Base-by-base conservation (phyloP, 2,888 invertebrate genomes). In the Eilema caniola region DNA sequence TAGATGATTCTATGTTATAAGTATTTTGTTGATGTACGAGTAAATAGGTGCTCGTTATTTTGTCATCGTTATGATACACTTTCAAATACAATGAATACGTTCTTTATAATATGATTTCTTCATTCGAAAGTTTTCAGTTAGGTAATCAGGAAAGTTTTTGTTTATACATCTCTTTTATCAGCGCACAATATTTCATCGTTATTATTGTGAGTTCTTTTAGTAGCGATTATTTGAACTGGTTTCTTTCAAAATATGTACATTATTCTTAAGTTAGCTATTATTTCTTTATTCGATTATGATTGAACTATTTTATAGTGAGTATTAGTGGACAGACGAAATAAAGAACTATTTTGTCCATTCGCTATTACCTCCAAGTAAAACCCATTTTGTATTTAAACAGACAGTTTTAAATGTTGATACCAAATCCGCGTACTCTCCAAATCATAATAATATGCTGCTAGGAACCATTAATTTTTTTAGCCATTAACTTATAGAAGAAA, bases 1-100 rank as follows among this genome's bases (percentile, higher is more conserved):
- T 20, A 62, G 11, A 71, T 80, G 67, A 82, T 81, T 75, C 68
- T 69, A 37, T 60, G 25, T 65, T 64, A 37, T 78, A 65, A 76
- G 73, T 64, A 71, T 67, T 73, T 74, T 57, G 62, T 72, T 70
- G 62, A 24, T 10, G 53, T 53, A 53, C n/a, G 53, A 31, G 57
- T 59, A 56, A 28, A 28, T 53, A 60, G 12, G 23, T 68, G 64
- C 23, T 67, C 56, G 57, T 68, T 69, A 72, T 72, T 66, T 72
- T 69, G 69, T 69, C 66, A 69, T 72, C 66, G 62, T 69, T 72
- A 66, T 66, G 59, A 59, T 70, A 66, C 31, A 72, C 71, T 72
- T 72, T 69, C 68, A 31, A 65, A 68, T 62, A 47, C 57, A n/a
- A 66, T 65, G 53, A n/a, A 59, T 14, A 28, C 1, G 64, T 4